phyloP scores from a whole-genome alignment of 53 echinoderm and acorn worm species.

The Echinarachnius parma region DNA sequence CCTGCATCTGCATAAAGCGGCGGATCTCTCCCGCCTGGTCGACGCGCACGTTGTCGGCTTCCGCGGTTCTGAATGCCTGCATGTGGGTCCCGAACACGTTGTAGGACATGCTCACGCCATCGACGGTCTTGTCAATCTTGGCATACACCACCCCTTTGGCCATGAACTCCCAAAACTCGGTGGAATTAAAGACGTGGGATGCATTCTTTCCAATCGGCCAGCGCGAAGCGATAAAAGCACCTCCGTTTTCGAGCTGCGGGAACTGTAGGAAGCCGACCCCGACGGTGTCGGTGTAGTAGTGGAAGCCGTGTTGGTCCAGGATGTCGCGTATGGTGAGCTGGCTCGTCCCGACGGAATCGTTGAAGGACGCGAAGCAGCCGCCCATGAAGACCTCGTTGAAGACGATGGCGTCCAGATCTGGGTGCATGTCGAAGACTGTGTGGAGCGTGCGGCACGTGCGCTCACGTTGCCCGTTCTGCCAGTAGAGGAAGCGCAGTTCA shows the following conservation, averaged over 20 bases:
- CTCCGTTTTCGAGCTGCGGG: constrained; percentile 68
- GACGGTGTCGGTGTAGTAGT: constrained; percentile 78
- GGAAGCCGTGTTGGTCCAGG: constrained; percentile 65
- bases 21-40: constrained; percentile 73
- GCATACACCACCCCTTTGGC: constrained; percentile 82
- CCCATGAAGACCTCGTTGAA: constrained; percentile 95
- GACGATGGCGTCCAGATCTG: constrained; percentile 82
- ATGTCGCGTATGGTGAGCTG: constrained; percentile 66
- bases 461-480: constrained; percentile 78
- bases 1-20: constrained; percentile 56
- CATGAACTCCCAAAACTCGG: constrained; percentile 23
- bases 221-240: constrained; percentile 78
- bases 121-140: constrained; percentile 64
- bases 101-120: constrained; percentile 45
- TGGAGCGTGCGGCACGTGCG: constrained; percentile 78
- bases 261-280: background rate
- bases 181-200: constrained; percentile 38
- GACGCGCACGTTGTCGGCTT: constrained; percentile 47
- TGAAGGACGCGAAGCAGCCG: constrained; percentile 70
- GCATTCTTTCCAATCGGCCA: constrained; percentile 74
- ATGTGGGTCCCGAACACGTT: constrained; percentile 90
- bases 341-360: constrained; percentile 27
- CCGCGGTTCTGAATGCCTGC: constrained; percentile 63
- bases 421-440: constrained; percentile 49
- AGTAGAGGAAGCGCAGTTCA: constrained; percentile 71